Evolutionary conservation across 2,113 vertebrate genomes (phyloP).

Genomic region (Quiscalus mexicanus): DNA sequence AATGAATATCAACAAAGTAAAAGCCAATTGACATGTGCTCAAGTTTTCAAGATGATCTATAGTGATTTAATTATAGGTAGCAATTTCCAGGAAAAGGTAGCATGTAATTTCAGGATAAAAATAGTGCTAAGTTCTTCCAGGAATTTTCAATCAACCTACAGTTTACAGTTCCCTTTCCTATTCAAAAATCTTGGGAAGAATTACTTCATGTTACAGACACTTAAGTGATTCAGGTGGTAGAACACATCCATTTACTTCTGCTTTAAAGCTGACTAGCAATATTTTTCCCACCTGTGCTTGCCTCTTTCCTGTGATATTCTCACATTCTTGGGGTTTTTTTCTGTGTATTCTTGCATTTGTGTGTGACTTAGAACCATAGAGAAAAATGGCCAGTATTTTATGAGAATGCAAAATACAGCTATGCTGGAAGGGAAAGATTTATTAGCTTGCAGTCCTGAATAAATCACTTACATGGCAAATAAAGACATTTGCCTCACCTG

Average conservation of each 20-base stretch:
- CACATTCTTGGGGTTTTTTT: neutral
- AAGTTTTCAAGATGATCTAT: neutral
- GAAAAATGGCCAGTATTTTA: neutral
- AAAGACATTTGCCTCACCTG: neutral
- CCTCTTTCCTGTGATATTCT: neutral
- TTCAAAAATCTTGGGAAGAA: neutral
- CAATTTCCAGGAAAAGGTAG: neutral
- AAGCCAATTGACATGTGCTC: neutral
- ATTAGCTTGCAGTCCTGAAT: neutral
- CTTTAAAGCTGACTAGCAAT: neutral
- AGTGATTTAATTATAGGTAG: neutral
- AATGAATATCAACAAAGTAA: neutral
- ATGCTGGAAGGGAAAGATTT: neutral
- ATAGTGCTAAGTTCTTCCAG: neutral
- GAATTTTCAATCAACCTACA: neutral
- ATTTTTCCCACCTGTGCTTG: neutral
- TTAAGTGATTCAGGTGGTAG: neutral
- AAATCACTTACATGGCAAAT: neutral
- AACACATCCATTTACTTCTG: neutral
- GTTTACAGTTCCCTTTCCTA: neutral
- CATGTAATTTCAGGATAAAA: neutral
- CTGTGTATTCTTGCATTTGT: accelerated
- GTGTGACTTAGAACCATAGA: neutral
- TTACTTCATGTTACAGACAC: neutral
- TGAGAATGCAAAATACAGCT: neutral